phyloP scores from a whole-genome alignment of 1,140 invertebrate species.

The Sitobion miscanthi region DNA sequence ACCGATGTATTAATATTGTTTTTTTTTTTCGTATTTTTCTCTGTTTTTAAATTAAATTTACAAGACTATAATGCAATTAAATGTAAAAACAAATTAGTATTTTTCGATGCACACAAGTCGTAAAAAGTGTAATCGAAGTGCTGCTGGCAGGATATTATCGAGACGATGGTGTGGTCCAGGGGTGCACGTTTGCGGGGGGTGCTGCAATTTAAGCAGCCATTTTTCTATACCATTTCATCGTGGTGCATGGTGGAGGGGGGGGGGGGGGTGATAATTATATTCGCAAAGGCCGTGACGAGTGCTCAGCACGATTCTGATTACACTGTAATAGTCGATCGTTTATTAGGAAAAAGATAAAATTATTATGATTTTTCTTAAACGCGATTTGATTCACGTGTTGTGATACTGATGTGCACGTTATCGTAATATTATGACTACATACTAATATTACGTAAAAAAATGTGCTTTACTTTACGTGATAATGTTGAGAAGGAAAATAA shows the following conservation, averaged over 20 bases:
- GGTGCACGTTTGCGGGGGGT: not conserved
- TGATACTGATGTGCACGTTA: not conserved
- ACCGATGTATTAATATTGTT: not conserved
- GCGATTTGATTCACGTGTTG: not conserved
- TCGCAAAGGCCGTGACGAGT: not conserved
- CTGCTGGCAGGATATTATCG: not conserved
- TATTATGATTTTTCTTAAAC: not conserved
- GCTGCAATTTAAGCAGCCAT: not conserved
- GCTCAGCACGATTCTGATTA: not conserved
- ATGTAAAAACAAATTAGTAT: not conserved
- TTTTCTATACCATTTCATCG: not conserved
- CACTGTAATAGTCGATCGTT: not conserved
- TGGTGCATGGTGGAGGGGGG: not conserved
- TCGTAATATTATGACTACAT: not conserved
- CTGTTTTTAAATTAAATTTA: not conserved
- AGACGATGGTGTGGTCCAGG: not conserved
- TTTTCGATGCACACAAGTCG: not conserved
- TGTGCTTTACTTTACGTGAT: too few species aligned
- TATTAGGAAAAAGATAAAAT: not conserved
- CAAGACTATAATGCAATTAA: not conserved
- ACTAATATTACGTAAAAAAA: not conserved
- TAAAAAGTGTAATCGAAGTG: not conserved
- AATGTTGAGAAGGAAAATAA: too few species aligned
- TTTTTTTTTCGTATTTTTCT: not conserved
- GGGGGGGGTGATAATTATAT: not conserved